Conservation (phyloP, 1,140 invertebrate genomes). For the Eumeta japonica region DNA sequence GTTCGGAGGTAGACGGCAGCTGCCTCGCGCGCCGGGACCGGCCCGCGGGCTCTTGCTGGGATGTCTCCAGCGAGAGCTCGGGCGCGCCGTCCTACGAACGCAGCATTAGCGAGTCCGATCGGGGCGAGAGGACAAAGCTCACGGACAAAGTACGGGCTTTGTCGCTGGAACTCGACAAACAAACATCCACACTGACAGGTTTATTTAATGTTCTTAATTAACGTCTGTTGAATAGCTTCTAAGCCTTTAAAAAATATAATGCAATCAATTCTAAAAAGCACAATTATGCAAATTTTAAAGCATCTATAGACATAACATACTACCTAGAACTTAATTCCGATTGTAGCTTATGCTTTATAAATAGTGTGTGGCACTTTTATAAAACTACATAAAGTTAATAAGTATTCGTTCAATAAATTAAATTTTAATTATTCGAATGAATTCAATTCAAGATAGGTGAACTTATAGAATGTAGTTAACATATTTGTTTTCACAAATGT, state of each 20-base stretch:
- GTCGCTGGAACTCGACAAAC: slow-evolving; percentile 63
- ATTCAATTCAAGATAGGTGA: too few relatives aligned
- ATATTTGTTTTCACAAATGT: too few relatives aligned
- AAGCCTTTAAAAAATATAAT: neutral
- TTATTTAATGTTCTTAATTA: neutral
- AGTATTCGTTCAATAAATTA: neutral
- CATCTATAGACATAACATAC: too few relatives aligned
- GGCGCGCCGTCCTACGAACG: slow-evolving; percentile 60
- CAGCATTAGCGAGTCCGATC: slow-evolving; percentile 56
- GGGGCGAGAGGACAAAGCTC: slow-evolving; percentile 20
- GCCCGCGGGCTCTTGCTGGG: slow-evolving; percentile 40
- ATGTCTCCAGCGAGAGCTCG: slow-evolving; percentile 31
- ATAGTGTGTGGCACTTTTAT: too few relatives aligned
- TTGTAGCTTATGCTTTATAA: too few relatives aligned
- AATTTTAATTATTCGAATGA: neutral
- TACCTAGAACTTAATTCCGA: too few relatives aligned
- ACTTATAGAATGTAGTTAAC: too few relatives aligned
- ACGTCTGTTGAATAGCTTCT: neutral
- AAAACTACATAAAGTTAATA: too few relatives aligned
- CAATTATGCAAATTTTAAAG: too few relatives aligned
- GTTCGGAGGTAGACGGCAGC: slow-evolving; percentile 47
- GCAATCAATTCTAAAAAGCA: too few relatives aligned
- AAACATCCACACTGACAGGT: slow-evolving; percentile 19
- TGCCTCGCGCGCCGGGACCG: slow-evolving; percentile 42
- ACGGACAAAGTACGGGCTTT: slow-evolving; percentile 63